phyloP scores from a whole-genome alignment of 2,888 invertebrate species.

The Drosophila buzzatii region DNA sequence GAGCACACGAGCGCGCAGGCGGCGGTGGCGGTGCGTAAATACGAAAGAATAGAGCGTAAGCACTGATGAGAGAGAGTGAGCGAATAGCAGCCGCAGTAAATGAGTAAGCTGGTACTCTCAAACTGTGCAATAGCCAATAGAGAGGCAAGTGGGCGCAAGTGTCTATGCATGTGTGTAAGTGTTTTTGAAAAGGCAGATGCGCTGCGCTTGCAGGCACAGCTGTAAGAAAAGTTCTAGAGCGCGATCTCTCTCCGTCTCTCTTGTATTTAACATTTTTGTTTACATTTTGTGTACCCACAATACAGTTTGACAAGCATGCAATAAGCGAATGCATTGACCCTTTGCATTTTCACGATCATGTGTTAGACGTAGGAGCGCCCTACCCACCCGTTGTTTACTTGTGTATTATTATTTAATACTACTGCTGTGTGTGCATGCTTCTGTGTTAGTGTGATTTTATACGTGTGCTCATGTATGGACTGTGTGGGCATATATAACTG shows the following conservation, averaged over 20 bases:
- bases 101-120: constrained; percentile 26
- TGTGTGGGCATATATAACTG: not conserved
- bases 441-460: constrained; percentile 1
- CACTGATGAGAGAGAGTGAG: constrained; percentile 1
- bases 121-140: constrained; percentile 52
- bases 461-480: not conserved
- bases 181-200: constrained; percentile 12
- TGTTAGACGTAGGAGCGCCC: constrained; percentile 50
- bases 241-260: not conserved
- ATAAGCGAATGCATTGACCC: constrained; percentile 66
- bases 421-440: not conserved
- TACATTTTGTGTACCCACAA: constrained; percentile 35
- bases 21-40: constrained; percentile 27
- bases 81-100: constrained; percentile 8
- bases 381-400: constrained; percentile 6
- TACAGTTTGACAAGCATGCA: constrained; percentile 53
- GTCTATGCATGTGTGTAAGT: not conserved
- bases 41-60: constrained; percentile 31
- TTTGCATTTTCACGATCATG: constrained; percentile 58
- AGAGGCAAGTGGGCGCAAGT: constrained; percentile 50
- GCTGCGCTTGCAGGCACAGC: constrained; percentile 20
- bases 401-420: constrained; percentile 49
- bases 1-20: constrained; percentile 43
- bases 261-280: constrained; percentile 45
- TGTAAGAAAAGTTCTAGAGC: constrained; percentile 51